Conservation (phyloP, 2,113 vertebrate genomes). For the Notechis scutatus region DNA sequence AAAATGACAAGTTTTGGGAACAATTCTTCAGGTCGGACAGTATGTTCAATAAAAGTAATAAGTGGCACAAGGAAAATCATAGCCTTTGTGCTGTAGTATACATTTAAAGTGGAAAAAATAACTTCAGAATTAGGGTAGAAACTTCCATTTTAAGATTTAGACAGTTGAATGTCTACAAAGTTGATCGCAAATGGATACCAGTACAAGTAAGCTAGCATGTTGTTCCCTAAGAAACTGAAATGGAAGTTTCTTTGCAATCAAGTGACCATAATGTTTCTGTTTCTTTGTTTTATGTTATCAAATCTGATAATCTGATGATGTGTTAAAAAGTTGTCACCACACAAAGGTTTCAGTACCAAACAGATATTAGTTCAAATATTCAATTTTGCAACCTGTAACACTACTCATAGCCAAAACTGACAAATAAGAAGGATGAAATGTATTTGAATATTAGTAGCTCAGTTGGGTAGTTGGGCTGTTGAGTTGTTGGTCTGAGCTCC, state of each 20-base stretch:
- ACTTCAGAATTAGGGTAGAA: background rate
- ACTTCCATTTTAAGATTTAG: background rate
- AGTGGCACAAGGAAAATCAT: background rate
- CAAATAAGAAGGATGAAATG: background rate
- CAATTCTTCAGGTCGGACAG: background rate
- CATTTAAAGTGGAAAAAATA: background rate
- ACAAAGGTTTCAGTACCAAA: background rate
- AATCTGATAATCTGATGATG: background rate
- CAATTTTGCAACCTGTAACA: background rate
- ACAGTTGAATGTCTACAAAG: background rate
- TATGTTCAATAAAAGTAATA: background rate
- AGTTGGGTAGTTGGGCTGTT: too few relatives aligned
- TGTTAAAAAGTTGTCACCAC: background rate
- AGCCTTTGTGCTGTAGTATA: background rate
- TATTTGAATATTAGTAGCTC: too few relatives aligned
- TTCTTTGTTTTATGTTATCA: background rate
- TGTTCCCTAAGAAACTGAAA: background rate
- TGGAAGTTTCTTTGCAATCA: background rate
- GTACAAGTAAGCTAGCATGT: background rate
- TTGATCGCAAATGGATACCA: background rate
- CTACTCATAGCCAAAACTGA: background rate
- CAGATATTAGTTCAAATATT: background rate
- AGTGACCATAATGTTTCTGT: background rate
- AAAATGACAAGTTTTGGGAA: background rate
- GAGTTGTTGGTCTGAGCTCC: too few relatives aligned